Conservation (phyloP, 2,888 invertebrate species). For the Apotomis capreana region DNA sequence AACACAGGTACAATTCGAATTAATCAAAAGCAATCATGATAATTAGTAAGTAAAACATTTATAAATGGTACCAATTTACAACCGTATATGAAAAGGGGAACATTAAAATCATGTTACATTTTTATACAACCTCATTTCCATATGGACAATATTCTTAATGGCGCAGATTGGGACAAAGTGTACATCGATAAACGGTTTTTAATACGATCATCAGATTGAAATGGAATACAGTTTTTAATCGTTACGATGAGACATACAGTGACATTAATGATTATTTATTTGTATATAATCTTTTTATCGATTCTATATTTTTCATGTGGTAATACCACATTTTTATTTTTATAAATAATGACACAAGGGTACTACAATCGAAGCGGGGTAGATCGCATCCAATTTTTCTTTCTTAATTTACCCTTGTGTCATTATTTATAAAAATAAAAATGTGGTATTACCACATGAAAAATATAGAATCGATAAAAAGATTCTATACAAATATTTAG, state of each 20-base stretch:
- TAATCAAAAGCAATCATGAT: not conserved
- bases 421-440: no score
- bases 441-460: no score
- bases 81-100: not conserved
- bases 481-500: no score
- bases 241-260: constrained; percentile 13
- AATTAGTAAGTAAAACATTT: not conserved
- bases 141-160: not conserved
- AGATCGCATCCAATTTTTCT: no score
- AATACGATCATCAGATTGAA: not conserved
- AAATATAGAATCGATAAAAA: no score
- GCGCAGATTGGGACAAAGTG: not conserved
- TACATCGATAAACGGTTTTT: not conserved
- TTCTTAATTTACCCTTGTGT: no score
- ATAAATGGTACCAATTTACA: not conserved
- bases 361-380: no score
- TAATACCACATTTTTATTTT: no score
- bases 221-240: not conserved
- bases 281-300: no score
- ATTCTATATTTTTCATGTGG: no score
- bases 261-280: no score
- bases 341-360: no score
- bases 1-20: not conserved
- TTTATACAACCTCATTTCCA: not conserved
- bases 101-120: not conserved